phyloP scores from a whole-genome alignment of 2,888 invertebrate species.

The Andrena haemorrhoa region DNA sequence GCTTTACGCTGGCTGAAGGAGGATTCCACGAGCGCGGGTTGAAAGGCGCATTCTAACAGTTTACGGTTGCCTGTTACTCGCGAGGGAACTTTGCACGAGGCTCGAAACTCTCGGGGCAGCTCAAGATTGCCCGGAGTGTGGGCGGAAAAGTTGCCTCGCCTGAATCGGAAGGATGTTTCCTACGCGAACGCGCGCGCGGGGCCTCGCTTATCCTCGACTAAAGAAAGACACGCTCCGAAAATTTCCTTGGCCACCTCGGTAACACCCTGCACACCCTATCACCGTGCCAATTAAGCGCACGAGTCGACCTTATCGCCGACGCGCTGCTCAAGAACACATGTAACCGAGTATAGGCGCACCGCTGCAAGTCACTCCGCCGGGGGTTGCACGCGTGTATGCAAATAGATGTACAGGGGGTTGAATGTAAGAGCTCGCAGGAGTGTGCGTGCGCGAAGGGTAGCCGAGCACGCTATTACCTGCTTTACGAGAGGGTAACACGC shows the following conservation, averaged over 20 bases:
- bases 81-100: too few species aligned
- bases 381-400: conserved; percentile 41
- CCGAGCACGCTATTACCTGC: conserved; percentile 50
- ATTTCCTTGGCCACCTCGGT: not conserved
- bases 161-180: too few species aligned
- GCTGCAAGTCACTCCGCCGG: conserved; percentile 38
- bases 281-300: conserved; percentile 34
- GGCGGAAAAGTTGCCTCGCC: too few species aligned
- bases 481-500: conserved; percentile 55
- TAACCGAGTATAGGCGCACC: conserved; percentile 22
- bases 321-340: conserved; percentile 37
- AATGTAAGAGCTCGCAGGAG: not conserved
- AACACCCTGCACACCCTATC: conserved; percentile 21
- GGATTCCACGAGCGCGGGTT: too few species aligned
- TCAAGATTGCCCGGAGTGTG: too few species aligned
- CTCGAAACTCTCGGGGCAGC: too few species aligned
- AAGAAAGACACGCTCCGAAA: not conserved
- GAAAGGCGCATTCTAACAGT: too few species aligned
- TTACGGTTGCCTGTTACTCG: too few species aligned
- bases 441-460: not conserved
- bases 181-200: too few species aligned
- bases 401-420: conserved; percentile 33
- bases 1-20: not conserved
- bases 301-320: conserved; percentile 63
- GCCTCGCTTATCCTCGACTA: not conserved